Base-by-base conservation (phyloP, 2,797 vertebrate genomes). In the Clamator glandarius region DNA sequence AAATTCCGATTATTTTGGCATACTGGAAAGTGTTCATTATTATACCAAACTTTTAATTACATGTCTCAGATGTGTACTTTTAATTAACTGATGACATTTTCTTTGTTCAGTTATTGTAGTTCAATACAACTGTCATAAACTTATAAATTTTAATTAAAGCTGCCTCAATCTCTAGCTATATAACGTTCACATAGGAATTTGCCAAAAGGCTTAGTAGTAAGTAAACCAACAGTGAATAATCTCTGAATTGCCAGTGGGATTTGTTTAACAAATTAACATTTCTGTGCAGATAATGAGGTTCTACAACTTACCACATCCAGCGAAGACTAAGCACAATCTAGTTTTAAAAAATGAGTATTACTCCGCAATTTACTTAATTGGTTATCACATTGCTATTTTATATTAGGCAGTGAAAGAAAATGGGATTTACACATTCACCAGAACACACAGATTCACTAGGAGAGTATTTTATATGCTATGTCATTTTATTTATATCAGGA, bases 61-160 rank as follows among this genome's bases (percentile, higher is more conserved):
- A 90, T 1, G 84, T 96, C 91, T 96, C 92, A 96, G 95, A 97
- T 97, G 72, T 94, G 77, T 97, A 91, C 69, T 96, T 98, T 98
- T 98, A 98, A 97, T 98, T 98, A 98, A 98, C 96, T 95, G 91
- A 95, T 97, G 96, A 96, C 94, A 97, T 98, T 98, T 98, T 81
- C 85, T 97, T 97, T 96, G 89, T 97, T 97, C 95, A 96, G 91
- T 97, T 97, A 96, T 96, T 98, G 96, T 90, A 97, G 96, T 97
- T 97, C 94, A 96, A 84, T 96, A 96, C 94, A 97, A 98, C 96
- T 97, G 96, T 97, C 96, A 97, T 97, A 97, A 97, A 97, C 95
- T 96, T 97, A 96, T 95, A 97, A 95, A 97, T 97, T 97, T 96
- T 98, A 98, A 98, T 98, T 98, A 98, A 97, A 93, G 42, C 66